Evolutionary conservation across 1,140 invertebrate species (phyloP), one percentile per base, ranked within the genome.

Genomic region (Aphidius gifuensis): DNA sequence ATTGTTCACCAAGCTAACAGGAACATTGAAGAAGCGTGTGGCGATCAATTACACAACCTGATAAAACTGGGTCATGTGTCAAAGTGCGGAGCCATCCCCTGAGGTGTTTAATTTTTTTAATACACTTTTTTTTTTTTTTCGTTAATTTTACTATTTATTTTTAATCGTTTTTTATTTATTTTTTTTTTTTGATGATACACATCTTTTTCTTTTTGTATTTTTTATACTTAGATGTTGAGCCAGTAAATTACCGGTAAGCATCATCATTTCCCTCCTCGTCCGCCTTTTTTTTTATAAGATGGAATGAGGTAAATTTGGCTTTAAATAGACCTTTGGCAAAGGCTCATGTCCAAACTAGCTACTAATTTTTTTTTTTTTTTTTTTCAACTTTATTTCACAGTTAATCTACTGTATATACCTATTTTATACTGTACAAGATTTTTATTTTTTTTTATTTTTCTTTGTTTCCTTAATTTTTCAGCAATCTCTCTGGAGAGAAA

Each of bases 1-100:
- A 9, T 32, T 32, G 7, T 16, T 53, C 38, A 53, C 42, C 43
- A 49, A n/a, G 43, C 3, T 23, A 23, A 23, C 23, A 23, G 3
- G 1, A 23, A 23, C 23, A 50, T 8, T 48, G 50, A 54, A 23
- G 53, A 58, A 66, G 57, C 63, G 64, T 60, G 64, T 60, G 66
- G 67, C 71, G 71, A 78, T 78, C 70, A 77, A 76, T 77, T 77
- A 75, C 71, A 71, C 75, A 76, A 77, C 70, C 70, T 66, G 71
- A 75, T 78, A 74, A 78, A 80, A 80, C 63, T 79, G 69, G 78
- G 77, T 79, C 76, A 70, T 69, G 72, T 77, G 76, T 80, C 76
- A 80, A 80, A 79, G 73, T 73, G 74, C 74, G 67, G 71, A 74
- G 69, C 72, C 70, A 74, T 75, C 71, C 71, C 72, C 61, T 44